Percentiles rank a stretch among this genome's conserved stretches.
Conservation (phyloP, 2,888 invertebrate species). For the Acrobasis suavella region DNA sequence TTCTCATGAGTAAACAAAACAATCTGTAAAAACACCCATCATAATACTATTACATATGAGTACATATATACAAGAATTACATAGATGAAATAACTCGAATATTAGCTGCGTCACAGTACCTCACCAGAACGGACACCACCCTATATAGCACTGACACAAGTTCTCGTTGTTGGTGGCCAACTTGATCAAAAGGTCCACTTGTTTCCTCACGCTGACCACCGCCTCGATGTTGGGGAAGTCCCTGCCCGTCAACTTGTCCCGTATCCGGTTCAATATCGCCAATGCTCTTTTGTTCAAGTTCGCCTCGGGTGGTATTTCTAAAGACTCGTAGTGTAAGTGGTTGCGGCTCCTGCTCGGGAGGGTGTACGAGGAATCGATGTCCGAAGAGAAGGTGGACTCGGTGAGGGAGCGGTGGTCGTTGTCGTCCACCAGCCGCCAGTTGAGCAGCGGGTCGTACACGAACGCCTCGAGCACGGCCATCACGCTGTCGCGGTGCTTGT, state of each 20-base stretch:
- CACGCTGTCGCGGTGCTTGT: slow-evolving; percentile 96
- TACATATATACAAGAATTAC: not conserved
- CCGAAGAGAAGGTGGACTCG: slow-evolving; percentile 69
- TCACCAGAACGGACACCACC: slow-evolving; percentile 95
- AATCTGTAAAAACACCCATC: not conserved
- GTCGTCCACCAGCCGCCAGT: slow-evolving; percentile 91
- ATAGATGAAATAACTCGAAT: not conserved
- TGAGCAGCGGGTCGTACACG: slow-evolving; percentile 98
- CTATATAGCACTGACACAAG: slow-evolving; percentile 99
- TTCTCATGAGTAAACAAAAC: not conserved
- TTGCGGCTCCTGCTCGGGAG: slow-evolving; percentile 68
- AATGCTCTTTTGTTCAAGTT: slow-evolving; percentile 95
- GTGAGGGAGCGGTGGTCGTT: slow-evolving; percentile 67
- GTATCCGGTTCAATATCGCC: slow-evolving; percentile 93
- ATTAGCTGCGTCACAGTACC: slow-evolving; percentile 22
- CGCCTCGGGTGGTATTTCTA: slow-evolving; percentile 86
- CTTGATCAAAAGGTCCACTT: slow-evolving; percentile 96
- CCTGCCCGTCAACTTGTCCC: slow-evolving; percentile 96
- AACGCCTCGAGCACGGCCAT: slow-evolving; percentile 99
- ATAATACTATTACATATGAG: not conserved
- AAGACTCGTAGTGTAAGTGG: slow-evolving; percentile 65
- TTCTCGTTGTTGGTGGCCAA: slow-evolving; percentile 99
- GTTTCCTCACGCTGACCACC: slow-evolving; percentile 90
- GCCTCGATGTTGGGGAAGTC: slow-evolving; percentile 92
- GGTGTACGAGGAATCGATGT: slow-evolving; percentile 66